Evolutionary conservation across 2,113 vertebrate species (phyloP), one percentile per base, ranked within the genome.

Genomic region (Ageneiosus marmoratus): DNA sequence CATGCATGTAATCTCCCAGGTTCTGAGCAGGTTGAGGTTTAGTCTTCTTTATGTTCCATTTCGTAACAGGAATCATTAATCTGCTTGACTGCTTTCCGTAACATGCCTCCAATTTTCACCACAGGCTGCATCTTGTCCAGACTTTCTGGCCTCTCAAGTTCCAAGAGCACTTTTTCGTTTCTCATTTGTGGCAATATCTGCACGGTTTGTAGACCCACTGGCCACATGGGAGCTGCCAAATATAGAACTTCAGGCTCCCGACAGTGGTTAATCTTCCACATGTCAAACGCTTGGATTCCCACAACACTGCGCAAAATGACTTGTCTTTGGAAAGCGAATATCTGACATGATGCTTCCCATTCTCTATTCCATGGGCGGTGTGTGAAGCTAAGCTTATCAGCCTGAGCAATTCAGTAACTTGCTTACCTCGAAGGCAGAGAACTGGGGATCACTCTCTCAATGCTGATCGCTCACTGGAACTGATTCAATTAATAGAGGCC

Each of bases 401-500:
- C 34, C 22, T 32, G 20, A 3, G 1, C 53, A 37, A 32, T 34
- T 24, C 51, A 81, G 80, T 22, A 67, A 73, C 15, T 22, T 16
- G 48, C 67, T 82, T 72, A 58, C 48, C 76, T 86, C 11, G 27
- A 65, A 83, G 84, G 84, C 80, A 62, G 37, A 55, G 67, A 82
- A 63, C 18, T 5, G 18, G 27, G 46, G 73, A 60, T 75, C 58
- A 24, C 65, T 82, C 56, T 69, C 11, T 72, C 60, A 70, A n/a
- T 20, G 41, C 41, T 67, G 77, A 78, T 83, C 67, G 50, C 74
- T 83, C 77, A 77, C 29, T 81, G 58, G 75, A 88, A 88, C 82
- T 44, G 74, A 82, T 84, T 84, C 79, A 79, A 84, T 88, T 84
- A 84, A 86, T 79, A 44, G n/a, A 85, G 69, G 79, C 86, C 79